These are phyloP conservation scores for Actinia equina DNA, from an alignment of 64 coral and sea anemone genomes.

Conservation along the genomic window DNA sequence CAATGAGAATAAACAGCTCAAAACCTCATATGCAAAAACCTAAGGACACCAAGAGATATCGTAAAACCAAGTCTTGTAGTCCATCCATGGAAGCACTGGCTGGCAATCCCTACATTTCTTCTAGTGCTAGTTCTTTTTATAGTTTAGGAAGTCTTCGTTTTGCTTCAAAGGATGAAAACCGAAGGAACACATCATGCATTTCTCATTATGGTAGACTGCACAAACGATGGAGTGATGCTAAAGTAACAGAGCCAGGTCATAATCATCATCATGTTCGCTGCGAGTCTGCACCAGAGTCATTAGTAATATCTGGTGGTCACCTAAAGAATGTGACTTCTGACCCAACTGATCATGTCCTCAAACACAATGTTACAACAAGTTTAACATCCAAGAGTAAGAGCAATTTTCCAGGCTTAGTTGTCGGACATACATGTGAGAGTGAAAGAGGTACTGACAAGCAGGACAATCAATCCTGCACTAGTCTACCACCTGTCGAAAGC, in stretches of 20 bases:
- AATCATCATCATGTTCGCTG: not conserved
- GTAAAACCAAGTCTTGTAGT: constrained; percentile 21
- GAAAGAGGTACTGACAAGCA: not conserved
- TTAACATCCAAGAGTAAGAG: not conserved
- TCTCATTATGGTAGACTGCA: constrained; percentile 45
- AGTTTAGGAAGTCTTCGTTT: constrained; percentile 53
- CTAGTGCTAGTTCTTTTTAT: constrained; percentile 15
- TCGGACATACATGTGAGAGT: not conserved
- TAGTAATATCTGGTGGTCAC: constrained; percentile 35
- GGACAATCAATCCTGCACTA: not conserved
- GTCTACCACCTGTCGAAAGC: not conserved
- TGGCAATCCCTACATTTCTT: not conserved
- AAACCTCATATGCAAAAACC: constrained; percentile 20
- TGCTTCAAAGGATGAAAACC: constrained; percentile 21
- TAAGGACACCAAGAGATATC: not conserved
- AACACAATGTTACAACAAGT: constrained; percentile 14
- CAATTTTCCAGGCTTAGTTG: not conserved
- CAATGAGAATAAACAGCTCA: constrained; percentile 53
- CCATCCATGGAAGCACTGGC: not conserved
- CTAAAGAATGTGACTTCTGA: constrained; percentile 10
- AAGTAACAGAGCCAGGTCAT: constrained; percentile 34
- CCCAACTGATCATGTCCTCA: constrained; percentile 40
- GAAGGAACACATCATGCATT: not conserved
- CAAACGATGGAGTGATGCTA: constrained; percentile 59
- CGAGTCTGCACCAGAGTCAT: constrained; percentile 25